Evolutionary conservation across 2,113 vertebrate genomes (phyloP).

Genomic region (Peromyscus polionotus): DNA sequence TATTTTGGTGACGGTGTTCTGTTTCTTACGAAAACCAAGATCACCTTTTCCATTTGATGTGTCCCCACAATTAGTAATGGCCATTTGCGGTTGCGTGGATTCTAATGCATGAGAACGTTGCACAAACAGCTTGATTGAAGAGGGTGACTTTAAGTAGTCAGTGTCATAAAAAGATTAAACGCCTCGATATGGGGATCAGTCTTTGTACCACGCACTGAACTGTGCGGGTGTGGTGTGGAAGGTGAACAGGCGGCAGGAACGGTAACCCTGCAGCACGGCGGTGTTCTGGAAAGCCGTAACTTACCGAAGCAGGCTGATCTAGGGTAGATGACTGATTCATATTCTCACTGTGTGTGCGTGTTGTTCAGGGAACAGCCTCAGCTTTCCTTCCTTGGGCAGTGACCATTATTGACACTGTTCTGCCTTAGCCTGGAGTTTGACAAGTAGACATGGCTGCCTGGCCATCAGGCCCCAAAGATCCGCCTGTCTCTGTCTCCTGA

Average conservation of each 20-base stretch:
- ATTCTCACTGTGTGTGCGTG: not conserved
- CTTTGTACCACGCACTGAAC: not conserved
- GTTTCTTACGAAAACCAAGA: not conserved
- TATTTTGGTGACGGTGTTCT: not conserved
- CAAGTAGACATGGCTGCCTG: not conserved
- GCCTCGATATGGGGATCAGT: not conserved
- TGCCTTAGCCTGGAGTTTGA: not conserved
- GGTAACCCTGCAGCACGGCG: rapidly evolving
- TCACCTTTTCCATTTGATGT: slow-evolving; percentile 17
- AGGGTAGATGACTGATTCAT: too few species aligned
- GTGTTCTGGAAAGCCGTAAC: not conserved
- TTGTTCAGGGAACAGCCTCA: not conserved
- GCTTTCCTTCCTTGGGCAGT: not conserved
- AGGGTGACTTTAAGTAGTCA: slow-evolving; percentile 5
- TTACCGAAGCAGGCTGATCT: not conserved
- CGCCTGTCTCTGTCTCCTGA: not conserved
- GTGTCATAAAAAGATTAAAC: not conserved
- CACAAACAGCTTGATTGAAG: not conserved
- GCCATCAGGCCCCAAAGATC: not conserved
- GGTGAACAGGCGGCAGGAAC: rapidly evolving
- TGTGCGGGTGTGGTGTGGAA: not conserved
- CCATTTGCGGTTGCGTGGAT: not conserved
- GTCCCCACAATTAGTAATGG: not conserved
- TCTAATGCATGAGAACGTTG: not conserved
- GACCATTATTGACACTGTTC: not conserved